Evolutionary conservation across 2,888 invertebrate species (phyloP).

Genomic region (Prionchulus punctatus): DNA sequence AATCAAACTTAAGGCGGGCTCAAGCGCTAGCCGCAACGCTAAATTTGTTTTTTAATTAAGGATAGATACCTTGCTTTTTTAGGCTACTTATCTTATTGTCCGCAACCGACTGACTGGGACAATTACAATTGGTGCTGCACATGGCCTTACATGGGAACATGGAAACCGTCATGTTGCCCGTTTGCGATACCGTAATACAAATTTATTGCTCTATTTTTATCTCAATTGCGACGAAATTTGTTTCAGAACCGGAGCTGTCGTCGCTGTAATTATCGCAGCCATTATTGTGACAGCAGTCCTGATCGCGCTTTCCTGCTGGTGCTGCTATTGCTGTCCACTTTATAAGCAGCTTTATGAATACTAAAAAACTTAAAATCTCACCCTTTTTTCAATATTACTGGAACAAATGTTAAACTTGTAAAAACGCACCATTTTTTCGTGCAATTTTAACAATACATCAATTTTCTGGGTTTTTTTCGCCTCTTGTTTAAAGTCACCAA

Average conservation of each 20-base stretch:
- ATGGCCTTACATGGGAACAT: conserved; percentile 27
- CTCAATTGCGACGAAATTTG: no score
- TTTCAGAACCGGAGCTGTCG: conserved; percentile 24
- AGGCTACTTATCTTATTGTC: conserved; percentile 31
- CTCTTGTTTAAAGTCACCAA: no score
- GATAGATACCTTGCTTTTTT: no score
- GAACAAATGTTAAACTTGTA: no score
- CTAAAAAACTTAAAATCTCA: no score
- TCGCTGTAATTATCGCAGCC: conserved; percentile 27
- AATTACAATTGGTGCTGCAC: conserved; percentile 31
- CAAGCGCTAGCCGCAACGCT: neutral
- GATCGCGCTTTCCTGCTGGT: conserved; percentile 30
- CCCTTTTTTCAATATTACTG: no score
- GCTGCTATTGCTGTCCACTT: conserved; percentile 31
- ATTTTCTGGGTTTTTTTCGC: no score
- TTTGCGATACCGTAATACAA: conserved; percentile 25
- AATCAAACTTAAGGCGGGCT: neutral
- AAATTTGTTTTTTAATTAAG: no score
- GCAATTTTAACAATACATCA: no score
- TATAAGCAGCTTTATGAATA: conserved; percentile 23
- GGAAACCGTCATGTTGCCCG: conserved; percentile 32
- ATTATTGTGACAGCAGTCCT: conserved; percentile 27
- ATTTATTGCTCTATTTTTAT: no score
- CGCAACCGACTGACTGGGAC: conserved; percentile 33
- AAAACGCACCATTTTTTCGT: no score